Conservation (phyloP, 2,113 vertebrate species). For the Phylloscopus trochiloides region DNA sequence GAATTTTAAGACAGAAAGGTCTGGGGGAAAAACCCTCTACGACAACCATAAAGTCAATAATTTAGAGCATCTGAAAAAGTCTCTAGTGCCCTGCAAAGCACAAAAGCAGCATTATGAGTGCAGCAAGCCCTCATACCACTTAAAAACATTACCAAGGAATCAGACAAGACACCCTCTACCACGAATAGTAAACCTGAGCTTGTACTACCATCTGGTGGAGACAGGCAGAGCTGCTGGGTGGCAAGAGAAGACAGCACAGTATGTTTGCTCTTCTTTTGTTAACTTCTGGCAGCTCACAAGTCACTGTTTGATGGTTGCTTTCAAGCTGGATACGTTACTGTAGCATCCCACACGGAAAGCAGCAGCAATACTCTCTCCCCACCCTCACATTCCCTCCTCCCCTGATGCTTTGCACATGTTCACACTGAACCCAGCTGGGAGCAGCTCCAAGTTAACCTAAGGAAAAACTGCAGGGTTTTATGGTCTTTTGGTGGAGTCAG, state of each 20-base stretch:
- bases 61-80: not conserved
- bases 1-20: not conserved
- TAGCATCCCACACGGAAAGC: not conserved
- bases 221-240: not conserved
- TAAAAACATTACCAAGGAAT: not conserved
- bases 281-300: not conserved
- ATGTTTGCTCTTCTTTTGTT: not conserved
- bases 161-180: not conserved
- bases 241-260: not conserved
- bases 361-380: not conserved
- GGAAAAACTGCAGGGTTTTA: not conserved
- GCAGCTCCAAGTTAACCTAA: not conserved
- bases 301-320: not conserved
- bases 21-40: rapidly evolving
- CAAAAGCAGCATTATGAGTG: not conserved
- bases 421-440: not conserved
- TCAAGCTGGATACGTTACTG: rapidly evolving
- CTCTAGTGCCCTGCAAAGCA: not conserved
- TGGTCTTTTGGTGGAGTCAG: not conserved
- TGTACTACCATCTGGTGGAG: slow-evolving; percentile 40
- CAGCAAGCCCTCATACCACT: not conserved
- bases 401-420: rapidly evolving
- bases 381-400: not conserved
- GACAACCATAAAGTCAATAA: not conserved
- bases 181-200: not conserved